These are phyloP conservation scores for Drosophila bocqueti DNA, from an alignment of 1,140 invertebrate species.

Conservation along the genomic window DNA sequence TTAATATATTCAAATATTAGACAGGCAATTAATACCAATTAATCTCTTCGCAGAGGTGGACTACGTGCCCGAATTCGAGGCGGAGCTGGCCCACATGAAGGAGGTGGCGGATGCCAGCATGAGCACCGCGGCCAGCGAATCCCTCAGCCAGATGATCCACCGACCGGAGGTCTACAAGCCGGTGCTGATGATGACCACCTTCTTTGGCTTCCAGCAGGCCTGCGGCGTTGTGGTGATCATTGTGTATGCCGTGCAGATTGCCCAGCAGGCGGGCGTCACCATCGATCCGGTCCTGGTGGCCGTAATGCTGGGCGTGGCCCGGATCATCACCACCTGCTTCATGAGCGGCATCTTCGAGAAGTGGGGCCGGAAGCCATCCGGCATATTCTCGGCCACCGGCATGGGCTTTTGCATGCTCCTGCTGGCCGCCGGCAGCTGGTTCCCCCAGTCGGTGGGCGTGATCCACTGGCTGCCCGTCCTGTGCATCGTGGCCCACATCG, in stretches of 20 bases:
- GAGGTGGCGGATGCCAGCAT: constrained; percentile 66
- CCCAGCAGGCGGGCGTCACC: constrained; percentile 86
- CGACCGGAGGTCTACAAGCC: constrained; percentile 87
- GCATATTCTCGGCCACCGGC: constrained; percentile 87
- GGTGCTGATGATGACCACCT: constrained; percentile 88
- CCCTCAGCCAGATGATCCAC: constrained; percentile 64
- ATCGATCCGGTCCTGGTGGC: constrained; percentile 87
- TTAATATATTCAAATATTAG: not conserved
- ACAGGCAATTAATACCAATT: not conserved
- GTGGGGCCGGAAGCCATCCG: constrained; percentile 87
- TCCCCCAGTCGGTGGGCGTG: constrained; percentile 64
- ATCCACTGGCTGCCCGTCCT: constrained; percentile 84
- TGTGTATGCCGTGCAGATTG: constrained; percentile 90
- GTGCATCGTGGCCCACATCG: constrained; percentile 87
- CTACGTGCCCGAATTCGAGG: constrained; percentile 80
- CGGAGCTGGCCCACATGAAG: constrained; percentile 73
- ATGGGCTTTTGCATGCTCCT: constrained; percentile 88
- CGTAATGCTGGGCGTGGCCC: constrained; percentile 87
- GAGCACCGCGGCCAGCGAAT: constrained; percentile 65
- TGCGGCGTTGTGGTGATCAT: constrained; percentile 92
- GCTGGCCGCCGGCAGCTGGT: constrained; percentile 85
- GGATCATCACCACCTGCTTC: constrained; percentile 87
- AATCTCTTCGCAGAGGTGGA: constrained; percentile 36
- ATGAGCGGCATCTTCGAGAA: constrained; percentile 87
- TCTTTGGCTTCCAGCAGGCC: constrained; percentile 92